A percentile compares a stretch with the other conserved stretches of the same genome.
phyloP scores from a whole-genome alignment of 2,113 vertebrate genomes.

The Callipepla squamata region DNA sequence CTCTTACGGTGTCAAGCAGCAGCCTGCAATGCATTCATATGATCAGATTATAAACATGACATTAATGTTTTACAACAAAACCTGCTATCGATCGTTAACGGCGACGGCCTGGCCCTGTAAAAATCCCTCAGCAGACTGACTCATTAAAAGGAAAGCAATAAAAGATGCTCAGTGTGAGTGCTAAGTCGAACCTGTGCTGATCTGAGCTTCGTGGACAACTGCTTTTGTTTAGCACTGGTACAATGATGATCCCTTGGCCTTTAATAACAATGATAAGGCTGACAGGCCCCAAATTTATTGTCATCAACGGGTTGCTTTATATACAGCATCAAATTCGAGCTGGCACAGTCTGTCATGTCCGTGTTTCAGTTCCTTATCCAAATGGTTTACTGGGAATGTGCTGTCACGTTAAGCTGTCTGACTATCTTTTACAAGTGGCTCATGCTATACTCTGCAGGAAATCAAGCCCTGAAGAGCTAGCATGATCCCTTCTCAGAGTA shows the following conservation, averaged over 20 bases:
- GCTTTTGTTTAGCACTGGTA: conserved; percentile 10
- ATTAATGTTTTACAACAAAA: conserved; percentile 13
- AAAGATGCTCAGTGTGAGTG: background rate
- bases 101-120: background rate
- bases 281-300: conserved; percentile 57
- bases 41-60: background rate
- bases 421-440: conserved; percentile 46
- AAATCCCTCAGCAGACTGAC: background rate
- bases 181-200: background rate
- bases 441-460: conserved; percentile 46
- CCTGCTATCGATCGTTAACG: background rate
- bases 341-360: conserved; percentile 19
- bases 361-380: conserved; percentile 41
- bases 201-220: conserved; percentile 26
- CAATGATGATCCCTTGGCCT: conserved; percentile 31
- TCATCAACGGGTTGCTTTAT: conserved; percentile 68
- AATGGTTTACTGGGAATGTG: conserved; percentile 69
- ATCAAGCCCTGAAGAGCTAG: conserved; percentile 47
- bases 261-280: conserved; percentile 32
- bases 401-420: conserved; percentile 39
- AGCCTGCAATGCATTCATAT: background rate
- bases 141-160: conserved; percentile 16
- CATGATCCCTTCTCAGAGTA: conserved; percentile 57
- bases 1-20: background rate
- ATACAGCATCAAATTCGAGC: conserved; percentile 61